phyloP scores from a whole-genome alignment of 2,797 vertebrate species.

The Urocyon cinereoargenteus region DNA sequence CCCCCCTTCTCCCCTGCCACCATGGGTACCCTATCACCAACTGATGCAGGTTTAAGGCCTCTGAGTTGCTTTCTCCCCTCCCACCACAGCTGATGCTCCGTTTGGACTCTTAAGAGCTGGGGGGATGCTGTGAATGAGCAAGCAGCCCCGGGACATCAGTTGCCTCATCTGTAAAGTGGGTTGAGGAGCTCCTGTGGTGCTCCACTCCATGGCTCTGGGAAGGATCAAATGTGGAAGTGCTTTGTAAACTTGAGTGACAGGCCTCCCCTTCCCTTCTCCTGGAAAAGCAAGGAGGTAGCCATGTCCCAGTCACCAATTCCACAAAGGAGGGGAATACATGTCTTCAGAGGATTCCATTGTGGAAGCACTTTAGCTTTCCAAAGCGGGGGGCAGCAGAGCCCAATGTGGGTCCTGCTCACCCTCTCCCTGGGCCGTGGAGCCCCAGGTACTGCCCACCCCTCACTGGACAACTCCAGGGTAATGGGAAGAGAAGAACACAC shows the following conservation, averaged over 20 bases:
- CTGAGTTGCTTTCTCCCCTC: background rate
- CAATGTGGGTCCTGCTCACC: background rate
- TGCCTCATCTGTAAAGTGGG: background rate
- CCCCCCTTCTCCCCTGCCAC: background rate
- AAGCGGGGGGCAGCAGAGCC: background rate
- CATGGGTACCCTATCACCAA: background rate
- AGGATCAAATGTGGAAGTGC: background rate
- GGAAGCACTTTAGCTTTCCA: background rate
- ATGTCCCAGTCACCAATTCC: background rate
- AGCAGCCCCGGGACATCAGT: background rate
- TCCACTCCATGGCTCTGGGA: too few relatives aligned
- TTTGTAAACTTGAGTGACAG: background rate
- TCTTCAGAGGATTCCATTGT: background rate
- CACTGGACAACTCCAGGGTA: too few relatives aligned
- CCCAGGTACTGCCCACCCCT: background rate
- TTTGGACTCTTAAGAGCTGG: background rate
- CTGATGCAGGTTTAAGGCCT: background rate
- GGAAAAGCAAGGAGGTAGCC: too few relatives aligned
- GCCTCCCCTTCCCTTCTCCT: too few relatives aligned
- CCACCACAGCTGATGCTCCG: background rate
- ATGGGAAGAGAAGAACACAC: background rate
- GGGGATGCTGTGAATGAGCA: background rate
- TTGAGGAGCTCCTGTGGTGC: background rate
- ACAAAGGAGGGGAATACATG: background rate
- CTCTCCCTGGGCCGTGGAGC: background rate